Percentiles rank a stretch among this genome's conserved stretches.
Conservation (phyloP, 1,140 invertebrate species). For the Spodoptera frugiperda region DNA sequence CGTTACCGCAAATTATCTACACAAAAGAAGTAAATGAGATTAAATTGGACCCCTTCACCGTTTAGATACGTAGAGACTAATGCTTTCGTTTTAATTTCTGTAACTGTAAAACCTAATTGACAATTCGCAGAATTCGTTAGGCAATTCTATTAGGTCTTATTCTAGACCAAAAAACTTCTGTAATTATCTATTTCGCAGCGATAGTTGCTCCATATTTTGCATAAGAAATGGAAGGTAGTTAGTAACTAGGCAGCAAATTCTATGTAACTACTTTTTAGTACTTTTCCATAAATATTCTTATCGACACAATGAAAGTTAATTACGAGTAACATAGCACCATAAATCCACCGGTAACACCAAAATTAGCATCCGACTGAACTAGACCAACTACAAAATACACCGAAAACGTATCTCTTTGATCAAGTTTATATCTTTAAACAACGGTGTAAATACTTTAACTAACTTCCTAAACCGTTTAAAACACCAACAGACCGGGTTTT, state of each 20-base stretch:
- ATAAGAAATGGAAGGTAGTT: too few species aligned
- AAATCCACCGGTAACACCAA: too few species aligned
- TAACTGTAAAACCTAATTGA: background rate
- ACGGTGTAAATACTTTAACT: background rate
- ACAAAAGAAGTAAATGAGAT: conserved; percentile 9
- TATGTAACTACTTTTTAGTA: too few species aligned
- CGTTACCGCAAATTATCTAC: conserved; percentile 10
- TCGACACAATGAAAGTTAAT: too few species aligned
- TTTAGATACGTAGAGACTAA: background rate
- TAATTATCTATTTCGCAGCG: too few species aligned
- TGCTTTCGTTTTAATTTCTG: background rate
- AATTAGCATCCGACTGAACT: too few species aligned
- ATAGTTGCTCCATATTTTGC: too few species aligned
- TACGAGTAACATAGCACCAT: too few species aligned
- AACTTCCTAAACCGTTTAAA: conserved; percentile 13
- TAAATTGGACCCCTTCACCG: conserved; percentile 6
- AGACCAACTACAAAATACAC: too few species aligned
- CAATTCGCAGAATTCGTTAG: background rate
- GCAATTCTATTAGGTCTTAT: background rate
- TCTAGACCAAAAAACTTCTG: background rate
- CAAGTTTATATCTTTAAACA: background rate
- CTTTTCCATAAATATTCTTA: too few species aligned
- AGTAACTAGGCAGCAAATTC: too few species aligned
- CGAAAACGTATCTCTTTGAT: too few species aligned
- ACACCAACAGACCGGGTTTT: background rate